phyloP scores from a whole-genome alignment of 2,113 vertebrate genomes.

The Zonotrichia leucophrys region DNA sequence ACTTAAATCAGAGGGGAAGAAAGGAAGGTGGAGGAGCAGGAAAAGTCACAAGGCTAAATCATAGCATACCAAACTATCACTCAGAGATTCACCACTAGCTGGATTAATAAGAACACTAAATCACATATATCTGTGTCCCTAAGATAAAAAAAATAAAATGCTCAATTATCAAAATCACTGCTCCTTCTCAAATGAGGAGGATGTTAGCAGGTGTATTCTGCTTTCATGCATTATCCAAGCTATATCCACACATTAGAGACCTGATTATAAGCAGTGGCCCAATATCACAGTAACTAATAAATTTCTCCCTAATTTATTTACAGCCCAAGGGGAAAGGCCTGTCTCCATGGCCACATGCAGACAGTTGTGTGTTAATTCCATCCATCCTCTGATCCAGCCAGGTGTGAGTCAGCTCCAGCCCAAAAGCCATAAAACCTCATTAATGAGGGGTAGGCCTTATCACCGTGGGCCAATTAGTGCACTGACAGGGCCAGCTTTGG shows the following conservation, averaged over 20 bases:
- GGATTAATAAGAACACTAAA: not conserved
- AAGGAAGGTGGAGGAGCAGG: not conserved
- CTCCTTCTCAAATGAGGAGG: not conserved
- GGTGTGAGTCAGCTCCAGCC: not conserved
- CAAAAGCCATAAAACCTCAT: not conserved
- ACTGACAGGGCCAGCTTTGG: not conserved
- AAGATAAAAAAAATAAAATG: not conserved
- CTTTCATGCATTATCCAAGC: not conserved
- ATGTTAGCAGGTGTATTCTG: not conserved
- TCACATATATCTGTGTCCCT: not conserved
- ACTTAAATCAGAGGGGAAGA: not conserved
- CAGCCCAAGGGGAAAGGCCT: not conserved
- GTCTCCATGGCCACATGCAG: not conserved
- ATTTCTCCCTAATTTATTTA: not conserved
- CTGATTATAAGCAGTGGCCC: not conserved
- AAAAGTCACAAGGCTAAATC: not conserved
- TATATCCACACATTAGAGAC: not conserved
- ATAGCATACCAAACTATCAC: not conserved
- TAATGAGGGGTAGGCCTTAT: not conserved
- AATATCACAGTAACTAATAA: not conserved
- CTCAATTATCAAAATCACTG: not conserved
- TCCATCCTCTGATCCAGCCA: not conserved
- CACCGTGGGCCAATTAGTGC: not conserved
- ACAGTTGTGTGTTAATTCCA: not conserved
- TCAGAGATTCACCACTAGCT: not conserved